Conservation (phyloP, 2,797 vertebrate species). For the Lepus oiostolus region DNA sequence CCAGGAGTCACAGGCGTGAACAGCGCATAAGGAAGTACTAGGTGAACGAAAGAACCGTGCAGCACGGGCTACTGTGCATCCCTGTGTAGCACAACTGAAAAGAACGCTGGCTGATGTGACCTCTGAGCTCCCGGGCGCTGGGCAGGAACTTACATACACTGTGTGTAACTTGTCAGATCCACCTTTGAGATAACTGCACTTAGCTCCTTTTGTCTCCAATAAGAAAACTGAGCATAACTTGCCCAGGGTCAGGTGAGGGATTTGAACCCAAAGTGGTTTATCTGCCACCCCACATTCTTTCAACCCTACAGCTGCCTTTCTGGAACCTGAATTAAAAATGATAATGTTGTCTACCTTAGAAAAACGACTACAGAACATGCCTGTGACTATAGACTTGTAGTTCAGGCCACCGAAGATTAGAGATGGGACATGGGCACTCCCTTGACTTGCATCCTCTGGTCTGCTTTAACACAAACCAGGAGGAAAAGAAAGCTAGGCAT, state of each 20-base stretch:
- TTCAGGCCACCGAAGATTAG: too few relatives aligned
- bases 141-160: neutral
- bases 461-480: too few relatives aligned
- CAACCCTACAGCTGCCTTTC: neutral
- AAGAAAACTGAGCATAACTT: neutral
- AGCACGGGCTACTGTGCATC: neutral
- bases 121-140: rapidly evolving
- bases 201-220: neutral
- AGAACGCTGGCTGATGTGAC: rapidly evolving
- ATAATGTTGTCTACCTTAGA: too few relatives aligned
- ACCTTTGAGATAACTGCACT: neutral
- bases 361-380: too few relatives aligned
- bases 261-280: neutral
- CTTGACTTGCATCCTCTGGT: too few relatives aligned
- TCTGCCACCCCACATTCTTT: neutral
- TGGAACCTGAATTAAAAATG: neutral
- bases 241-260: neutral
- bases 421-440: too few relatives aligned
- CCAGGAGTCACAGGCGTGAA: neutral
- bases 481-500: too few relatives aligned
- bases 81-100: too few relatives aligned
- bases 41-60: neutral
- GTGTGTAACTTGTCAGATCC: neutral
- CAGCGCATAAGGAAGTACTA: neutral
- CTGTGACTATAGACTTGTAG: too few relatives aligned